Evolutionary conservation across 2,113 vertebrate species (phyloP).

Genomic region (Lates calcarifer): DNA sequence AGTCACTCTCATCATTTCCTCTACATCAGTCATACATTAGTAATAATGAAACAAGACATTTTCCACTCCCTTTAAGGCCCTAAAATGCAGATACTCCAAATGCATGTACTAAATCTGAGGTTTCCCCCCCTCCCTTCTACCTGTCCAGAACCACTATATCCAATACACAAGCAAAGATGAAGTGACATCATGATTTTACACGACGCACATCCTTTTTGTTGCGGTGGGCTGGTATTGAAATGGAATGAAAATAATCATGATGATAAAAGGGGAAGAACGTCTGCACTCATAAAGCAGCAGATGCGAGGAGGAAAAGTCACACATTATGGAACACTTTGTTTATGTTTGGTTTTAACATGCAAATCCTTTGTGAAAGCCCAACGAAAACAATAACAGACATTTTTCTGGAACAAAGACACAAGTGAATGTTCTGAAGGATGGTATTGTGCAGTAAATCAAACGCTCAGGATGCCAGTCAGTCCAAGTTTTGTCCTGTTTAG

Average conservation of each 20-base stretch:
- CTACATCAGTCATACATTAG: neutral
- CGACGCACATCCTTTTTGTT: conserved; percentile 44
- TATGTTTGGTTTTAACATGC: conserved; percentile 60
- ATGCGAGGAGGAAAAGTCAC: conserved; percentile 39
- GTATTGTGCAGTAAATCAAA: conserved; percentile 77
- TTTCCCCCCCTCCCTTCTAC: neutral
- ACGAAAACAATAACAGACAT: conserved; percentile 84
- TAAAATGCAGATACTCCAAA: neutral
- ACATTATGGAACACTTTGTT: conserved; percentile 39
- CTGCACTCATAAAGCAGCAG: conserved; percentile 21
- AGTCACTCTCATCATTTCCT: neutral
- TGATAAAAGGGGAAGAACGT: conserved; percentile 53
- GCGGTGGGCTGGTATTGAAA: conserved; percentile 20
- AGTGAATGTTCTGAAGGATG: conserved; percentile 61
- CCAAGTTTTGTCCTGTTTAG: conserved; percentile 49
- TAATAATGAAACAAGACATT: neutral
- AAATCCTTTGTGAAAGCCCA: conserved; percentile 78
- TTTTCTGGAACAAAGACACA: conserved; percentile 74
- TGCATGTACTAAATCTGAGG: neutral
- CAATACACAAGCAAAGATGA: neutral
- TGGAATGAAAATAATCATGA: conserved; percentile 71
- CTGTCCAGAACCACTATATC: neutral
- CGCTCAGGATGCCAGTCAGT: conserved; percentile 66
- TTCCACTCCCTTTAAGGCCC: neutral
- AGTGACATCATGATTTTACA: conserved; percentile 7